Base-by-base conservation (phyloP, 1,140 invertebrate species). In the Maconellicoccus hirsutus region DNA sequence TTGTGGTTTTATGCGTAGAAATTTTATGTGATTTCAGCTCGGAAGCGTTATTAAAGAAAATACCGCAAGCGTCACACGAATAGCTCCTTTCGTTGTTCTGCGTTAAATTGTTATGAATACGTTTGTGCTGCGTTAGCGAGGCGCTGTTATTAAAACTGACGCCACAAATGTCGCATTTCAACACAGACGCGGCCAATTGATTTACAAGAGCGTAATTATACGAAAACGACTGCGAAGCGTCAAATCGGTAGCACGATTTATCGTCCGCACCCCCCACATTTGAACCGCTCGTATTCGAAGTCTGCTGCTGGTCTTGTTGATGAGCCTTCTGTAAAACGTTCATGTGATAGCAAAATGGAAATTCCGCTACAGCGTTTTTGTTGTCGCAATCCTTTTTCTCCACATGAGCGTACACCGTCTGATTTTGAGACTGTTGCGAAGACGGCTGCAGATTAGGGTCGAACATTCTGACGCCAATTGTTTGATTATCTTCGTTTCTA, bases 121-220 rank as follows among this genome's bases (percentile, higher is more conserved):
- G 83, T 80, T 92, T 92, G 77, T 92, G 90, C 75, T 90, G 87
- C 79, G 90, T 91, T 0, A 92, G 78, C 59, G 91, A 77, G 25
- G 87, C 85, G 71, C 91, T 81, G 77, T 92, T 89, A 0, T 86
- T 86, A 78, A 92, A 92, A 80, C 90, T 89, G 33, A 91, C 79
- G 26, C 89, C 89, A 77, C 90, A 92, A 2, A 91, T 86, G 79
- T 92, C 90, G 79, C 90, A 92, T 79, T 92, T 92, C 77, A 90
- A 91, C 75, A 89, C 88, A 21, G 86, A 87, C 75, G 90, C 89
- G 12, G 82, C 80, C 82, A 84, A 83, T 74, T 84, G 83, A 75
- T 83, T 84, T 27, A 84, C 77, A 72, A 83, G 75, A 22, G 82
- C 81, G 73, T 79, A 79, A 70, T 83, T 83, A 74, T 84, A 84